Evolutionary conservation across 2,888 invertebrate genomes (phyloP).

Genomic region (Drosophila barbarae): DNA sequence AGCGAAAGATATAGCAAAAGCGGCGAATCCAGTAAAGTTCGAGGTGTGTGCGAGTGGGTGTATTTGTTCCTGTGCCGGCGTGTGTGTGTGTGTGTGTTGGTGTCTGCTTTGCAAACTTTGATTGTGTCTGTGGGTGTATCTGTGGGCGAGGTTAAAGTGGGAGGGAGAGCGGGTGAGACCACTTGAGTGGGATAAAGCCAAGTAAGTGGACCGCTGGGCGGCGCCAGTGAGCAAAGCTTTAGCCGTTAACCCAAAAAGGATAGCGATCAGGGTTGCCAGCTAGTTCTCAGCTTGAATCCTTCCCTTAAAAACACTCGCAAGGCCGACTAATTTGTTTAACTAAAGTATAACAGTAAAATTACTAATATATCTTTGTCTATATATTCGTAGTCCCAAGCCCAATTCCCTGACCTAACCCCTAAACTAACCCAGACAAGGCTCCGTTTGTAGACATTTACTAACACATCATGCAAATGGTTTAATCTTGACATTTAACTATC

Average conservation of each 20-base stretch:
- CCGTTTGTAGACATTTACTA: constrained; percentile 45
- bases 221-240: constrained; percentile 54
- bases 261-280: constrained; percentile 11
- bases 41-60: constrained; percentile 29
- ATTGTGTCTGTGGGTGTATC: constrained; percentile 10
- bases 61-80: constrained; percentile 25
- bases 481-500: constrained; percentile 69
- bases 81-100: constrained; percentile 22
- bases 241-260: constrained; percentile 11
- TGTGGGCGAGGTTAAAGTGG: constrained; percentile 9
- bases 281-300: constrained; percentile 3
- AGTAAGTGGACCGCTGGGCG: constrained; percentile 56
- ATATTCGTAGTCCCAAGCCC: background rate
- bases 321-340: too few relatives aligned
- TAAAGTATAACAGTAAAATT: too few relatives aligned
- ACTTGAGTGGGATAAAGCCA: constrained; percentile 19
- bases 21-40: constrained; percentile 20
- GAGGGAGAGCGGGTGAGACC: constrained; percentile 5
- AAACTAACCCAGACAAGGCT: background rate
- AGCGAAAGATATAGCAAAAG: constrained; percentile 11
- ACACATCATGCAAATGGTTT: constrained; percentile 69
- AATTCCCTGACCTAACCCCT: background rate
- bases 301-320: background rate
- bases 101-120: constrained; percentile 20
- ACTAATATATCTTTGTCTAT: too few relatives aligned